Evolutionary conservation across 2,888 invertebrate genomes (phyloP).

Genomic region (Andrena dorsata): DNA sequence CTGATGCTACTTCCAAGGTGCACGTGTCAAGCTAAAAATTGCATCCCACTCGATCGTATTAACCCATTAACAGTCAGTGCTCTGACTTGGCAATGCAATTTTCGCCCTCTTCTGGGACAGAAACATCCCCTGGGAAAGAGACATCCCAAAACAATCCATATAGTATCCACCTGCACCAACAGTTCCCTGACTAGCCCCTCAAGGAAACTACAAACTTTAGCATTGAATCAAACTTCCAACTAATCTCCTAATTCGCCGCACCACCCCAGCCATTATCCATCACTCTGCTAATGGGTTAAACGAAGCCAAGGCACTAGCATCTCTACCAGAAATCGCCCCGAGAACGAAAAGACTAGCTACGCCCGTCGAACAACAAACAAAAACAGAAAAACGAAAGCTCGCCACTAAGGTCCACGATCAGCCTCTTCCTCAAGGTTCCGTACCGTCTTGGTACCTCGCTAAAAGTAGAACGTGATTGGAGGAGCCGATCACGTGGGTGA

Average conservation of each 20-base stretch:
- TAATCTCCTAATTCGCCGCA: no score
- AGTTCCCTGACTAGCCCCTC: no score
- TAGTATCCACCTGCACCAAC: no score
- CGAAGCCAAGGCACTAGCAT: conserved; percentile 17
- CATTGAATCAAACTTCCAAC: no score
- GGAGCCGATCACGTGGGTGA: conserved; percentile 83
- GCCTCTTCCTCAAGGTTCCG: conserved; percentile 65
- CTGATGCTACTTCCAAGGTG: not conserved
- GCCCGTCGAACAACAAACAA: not conserved
- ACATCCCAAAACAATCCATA: no score
- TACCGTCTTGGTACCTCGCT: conserved; percentile 84
- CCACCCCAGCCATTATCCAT: no score
- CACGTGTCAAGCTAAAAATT: not conserved
- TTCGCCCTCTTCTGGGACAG: no score
- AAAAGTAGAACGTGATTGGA: conserved; percentile 82
- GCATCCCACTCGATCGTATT: conserved; percentile 10
- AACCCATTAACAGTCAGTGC: conserved; percentile 4
- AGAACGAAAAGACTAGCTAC: no score
- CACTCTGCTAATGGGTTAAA: conserved; percentile 26
- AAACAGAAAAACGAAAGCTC: conserved; percentile 24
- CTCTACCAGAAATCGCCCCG: not conserved
- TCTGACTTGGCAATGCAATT: not conserved
- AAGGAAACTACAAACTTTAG: no score
- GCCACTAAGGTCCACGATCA: conserved; percentile 30
- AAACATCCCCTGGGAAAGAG: no score